Evolutionary conservation across 2,888 invertebrate genomes (phyloP).

Genomic region (Dioctria rufipes): DNA sequence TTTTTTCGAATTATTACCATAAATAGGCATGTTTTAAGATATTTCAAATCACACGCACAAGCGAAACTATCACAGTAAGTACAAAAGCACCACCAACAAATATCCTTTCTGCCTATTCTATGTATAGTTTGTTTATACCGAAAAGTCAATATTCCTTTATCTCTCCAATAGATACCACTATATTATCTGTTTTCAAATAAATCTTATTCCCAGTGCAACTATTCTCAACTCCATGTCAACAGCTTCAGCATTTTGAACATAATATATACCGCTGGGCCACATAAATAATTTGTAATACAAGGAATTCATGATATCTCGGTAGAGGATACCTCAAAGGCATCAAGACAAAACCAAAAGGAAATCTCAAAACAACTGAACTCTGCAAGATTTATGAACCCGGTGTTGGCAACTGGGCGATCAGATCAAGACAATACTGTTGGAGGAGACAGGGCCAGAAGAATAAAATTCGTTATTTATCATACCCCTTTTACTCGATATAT

Average conservation of each 20-base stretch:
- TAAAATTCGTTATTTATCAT: conserved; percentile 44
- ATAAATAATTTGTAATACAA: conserved; percentile 32
- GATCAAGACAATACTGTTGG: conserved; percentile 30
- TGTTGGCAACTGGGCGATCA: background rate
- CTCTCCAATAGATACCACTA: background rate
- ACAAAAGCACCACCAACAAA: too few relatives aligned
- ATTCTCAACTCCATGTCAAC: conserved; percentile 16
- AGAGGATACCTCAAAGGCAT: conserved; percentile 30
- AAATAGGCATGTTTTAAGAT: too few relatives aligned
- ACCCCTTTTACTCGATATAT: background rate
- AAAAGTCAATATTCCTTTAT: background rate
- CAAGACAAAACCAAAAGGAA: conserved; percentile 23
- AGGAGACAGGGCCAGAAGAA: background rate
- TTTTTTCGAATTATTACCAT: too few relatives aligned
- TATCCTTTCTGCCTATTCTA: too few relatives aligned
- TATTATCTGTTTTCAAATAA: conserved; percentile 25
- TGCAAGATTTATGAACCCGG: conserved; percentile 39
- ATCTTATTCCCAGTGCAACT: conserved; percentile 9
- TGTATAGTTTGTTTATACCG: too few relatives aligned
- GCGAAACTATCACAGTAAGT: too few relatives aligned
- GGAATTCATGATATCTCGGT: conserved; percentile 22
- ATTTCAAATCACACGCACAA: too few relatives aligned
- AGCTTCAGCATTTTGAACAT: conserved; percentile 17
- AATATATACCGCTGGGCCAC: background rate
- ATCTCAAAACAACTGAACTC: conserved; percentile 48